A percentile compares a stretch with the other conserved stretches of the same genome.
Evolutionary conservation across 92 coral and sea anemone genomes (phyloP).

Genomic region (Epizoanthus illoricatus): DNA sequence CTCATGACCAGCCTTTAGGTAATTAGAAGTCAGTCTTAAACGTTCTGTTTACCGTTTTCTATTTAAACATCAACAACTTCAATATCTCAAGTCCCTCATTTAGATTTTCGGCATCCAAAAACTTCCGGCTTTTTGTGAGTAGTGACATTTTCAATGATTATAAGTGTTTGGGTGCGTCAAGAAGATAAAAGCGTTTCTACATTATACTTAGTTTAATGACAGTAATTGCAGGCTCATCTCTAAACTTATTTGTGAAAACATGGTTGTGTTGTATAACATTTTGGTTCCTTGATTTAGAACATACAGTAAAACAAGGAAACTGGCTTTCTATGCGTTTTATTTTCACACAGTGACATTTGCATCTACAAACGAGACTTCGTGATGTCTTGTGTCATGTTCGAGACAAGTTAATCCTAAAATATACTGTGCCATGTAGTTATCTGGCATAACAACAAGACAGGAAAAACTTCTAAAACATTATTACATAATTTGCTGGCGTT

Average conservation of each 20-base stretch:
- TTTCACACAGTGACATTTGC: too few relatives aligned
- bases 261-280: conserved; percentile 5
- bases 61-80: conserved; percentile 34
- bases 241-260: conserved; percentile 12
- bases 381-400: background rate
- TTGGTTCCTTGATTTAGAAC: background rate
- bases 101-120: conserved; percentile 39
- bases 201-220: background rate
- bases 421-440: background rate
- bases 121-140: conserved; percentile 33
- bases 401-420: background rate
- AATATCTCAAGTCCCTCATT: conserved; percentile 42
- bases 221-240: background rate
- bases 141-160: conserved; percentile 5
- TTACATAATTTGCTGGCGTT: conserved; percentile 11
- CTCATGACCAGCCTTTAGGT: conserved; percentile 10
- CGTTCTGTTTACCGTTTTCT: conserved; percentile 35
- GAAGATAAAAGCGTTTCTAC: background rate
- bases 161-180: conserved; percentile 30
- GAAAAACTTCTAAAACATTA: conserved; percentile 15
- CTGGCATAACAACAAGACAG: background rate
- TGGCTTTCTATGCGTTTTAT: too few relatives aligned
- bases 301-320: background rate
- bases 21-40: conserved; percentile 12
- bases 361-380: too few relatives aligned